Evolutionary conservation across 1,140 invertebrate species (phyloP), one percentile per base, ranked within the genome.

Genomic region (Neodiprion virginianus): DNA sequence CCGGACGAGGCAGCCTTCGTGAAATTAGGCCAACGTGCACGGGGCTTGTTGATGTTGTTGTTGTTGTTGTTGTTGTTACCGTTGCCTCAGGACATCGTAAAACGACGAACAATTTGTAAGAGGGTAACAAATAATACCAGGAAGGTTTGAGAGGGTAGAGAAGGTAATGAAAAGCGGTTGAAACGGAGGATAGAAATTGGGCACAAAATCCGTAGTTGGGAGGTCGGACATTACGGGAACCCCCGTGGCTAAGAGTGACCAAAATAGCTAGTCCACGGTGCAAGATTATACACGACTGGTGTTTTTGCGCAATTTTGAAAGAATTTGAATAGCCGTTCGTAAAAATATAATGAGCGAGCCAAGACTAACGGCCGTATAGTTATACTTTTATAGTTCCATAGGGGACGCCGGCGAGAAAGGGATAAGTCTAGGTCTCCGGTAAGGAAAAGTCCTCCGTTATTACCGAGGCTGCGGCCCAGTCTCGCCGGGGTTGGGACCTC

Each of bases 241-340:
- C 53, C 53, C 53, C 53, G 53, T 61, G 53, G 53, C 53, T 61
- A 61, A 61, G 53, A 61, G 53, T 61, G 53, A 61, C 53, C 53
- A 12, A 40, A 61, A 8, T 61, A 12, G 53, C 53, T 61, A 12
- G 53, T 61, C 53, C 53, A 17, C 53, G 53, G 11, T 61, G 28
- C 28, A 17, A 82, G 80, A 86, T 86, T 87, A 85, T 85, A 83
- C 79, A 77, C 75, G 82, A 81, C 40, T 7, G 67, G 79, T 71
- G 80, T 84, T 88, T 86, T 85, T 83, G 84, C 84, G 82, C 83
- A 88, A 88, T 88, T 87, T 87, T 82, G 75, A 79, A 86, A 87
- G 87, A 88, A 88, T 88, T 86, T 88, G 87, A 88, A 88, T 88
- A 87, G 85, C 78, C 78, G 76, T 79, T 77, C 74, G 70, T 77